phyloP scores from a whole-genome alignment of 2,113 vertebrate species.

The Vulpes lagopus region DNA sequence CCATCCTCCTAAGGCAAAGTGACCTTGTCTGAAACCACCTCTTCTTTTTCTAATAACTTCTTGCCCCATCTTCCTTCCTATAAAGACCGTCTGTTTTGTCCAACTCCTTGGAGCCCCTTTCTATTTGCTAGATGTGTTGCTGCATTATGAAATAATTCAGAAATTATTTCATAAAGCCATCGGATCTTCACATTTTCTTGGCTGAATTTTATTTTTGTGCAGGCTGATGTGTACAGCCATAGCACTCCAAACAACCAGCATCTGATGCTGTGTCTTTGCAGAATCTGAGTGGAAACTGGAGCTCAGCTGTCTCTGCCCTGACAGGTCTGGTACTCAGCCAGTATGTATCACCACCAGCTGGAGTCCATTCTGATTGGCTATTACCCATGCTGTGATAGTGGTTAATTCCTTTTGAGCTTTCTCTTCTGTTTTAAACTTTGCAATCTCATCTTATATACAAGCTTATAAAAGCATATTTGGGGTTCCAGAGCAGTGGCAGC shows the following conservation, averaged over 20 bases:
- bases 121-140: background rate
- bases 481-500: background rate
- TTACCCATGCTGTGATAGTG: rapidly evolving
- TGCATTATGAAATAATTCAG: background rate
- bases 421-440: background rate
- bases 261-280: background rate
- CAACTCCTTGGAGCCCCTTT: background rate
- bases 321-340: rapidly evolving
- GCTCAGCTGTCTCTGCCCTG: background rate
- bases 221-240: background rate
- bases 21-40: background rate
- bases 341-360: rapidly evolving
- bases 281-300: background rate
- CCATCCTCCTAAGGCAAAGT: background rate
- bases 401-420: background rate
- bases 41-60: background rate
- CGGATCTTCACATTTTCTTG: background rate
- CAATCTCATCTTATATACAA: background rate
- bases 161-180: background rate
- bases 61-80: background rate
- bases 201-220: background rate
- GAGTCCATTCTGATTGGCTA: background rate
- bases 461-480: background rate
- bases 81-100: background rate
- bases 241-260: background rate